Evolutionary conservation across 1,140 invertebrate species (phyloP).

Genomic region (Tigriopus japonicus): DNA sequence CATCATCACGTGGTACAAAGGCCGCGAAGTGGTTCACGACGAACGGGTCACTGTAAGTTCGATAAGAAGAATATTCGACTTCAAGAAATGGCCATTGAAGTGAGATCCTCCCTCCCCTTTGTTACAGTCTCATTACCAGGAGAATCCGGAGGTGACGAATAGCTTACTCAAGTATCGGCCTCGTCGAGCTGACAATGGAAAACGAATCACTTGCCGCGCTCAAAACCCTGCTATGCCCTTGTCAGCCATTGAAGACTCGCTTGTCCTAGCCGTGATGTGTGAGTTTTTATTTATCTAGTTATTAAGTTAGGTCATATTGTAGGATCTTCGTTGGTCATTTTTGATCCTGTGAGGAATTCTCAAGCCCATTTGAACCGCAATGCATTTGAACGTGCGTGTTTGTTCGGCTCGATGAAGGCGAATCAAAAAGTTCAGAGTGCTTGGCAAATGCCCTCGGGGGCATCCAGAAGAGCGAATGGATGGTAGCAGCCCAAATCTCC

Average conservation of each 20-base stretch:
- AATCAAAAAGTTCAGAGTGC: too few species aligned
- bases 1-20: slow-evolving; percentile 55
- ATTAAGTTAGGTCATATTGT: too few species aligned
- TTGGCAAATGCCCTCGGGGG: too few species aligned
- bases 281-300: slow-evolving; percentile 30
- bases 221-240: slow-evolving; percentile 49
- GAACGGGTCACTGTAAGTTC: neutral
- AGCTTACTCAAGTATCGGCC: slow-evolving; percentile 60
- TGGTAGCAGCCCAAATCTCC: too few species aligned
- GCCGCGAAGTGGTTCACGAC: slow-evolving; percentile 23
- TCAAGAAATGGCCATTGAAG: neutral
- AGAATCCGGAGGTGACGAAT: slow-evolving; percentile 45
- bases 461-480: too few species aligned
- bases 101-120: too few species aligned
- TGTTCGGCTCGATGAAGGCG: too few species aligned
- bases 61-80: neutral
- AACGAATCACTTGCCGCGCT: slow-evolving; percentile 56
- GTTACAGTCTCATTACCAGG: slow-evolving; percentile 49
- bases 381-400: too few species aligned
- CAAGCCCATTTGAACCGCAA: neutral
- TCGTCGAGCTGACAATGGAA: slow-evolving; percentile 56
- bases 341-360: neutral
- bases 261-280: slow-evolving; percentile 73
- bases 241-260: slow-evolving; percentile 52
- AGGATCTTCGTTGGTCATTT: too few species aligned